A percentile compares a stretch with the other conserved stretches of the same genome.
Conservation (phyloP, 2,797 vertebrate genomes). For the Paramormyrops hopkinsi region DNA sequence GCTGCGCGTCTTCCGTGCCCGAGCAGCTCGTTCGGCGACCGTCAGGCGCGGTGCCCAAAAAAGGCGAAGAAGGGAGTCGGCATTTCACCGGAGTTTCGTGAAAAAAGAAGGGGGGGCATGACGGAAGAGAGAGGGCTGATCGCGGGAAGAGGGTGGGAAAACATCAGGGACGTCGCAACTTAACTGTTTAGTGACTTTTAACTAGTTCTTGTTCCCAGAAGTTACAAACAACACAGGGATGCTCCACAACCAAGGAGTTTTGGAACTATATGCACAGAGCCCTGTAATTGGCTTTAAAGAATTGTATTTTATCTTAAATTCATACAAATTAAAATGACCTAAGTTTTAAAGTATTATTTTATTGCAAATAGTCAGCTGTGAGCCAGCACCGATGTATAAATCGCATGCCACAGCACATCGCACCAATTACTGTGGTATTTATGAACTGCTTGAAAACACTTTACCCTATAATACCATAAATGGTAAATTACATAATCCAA, state of each 20-base stretch:
- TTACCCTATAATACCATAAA: not conserved
- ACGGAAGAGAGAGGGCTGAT: not conserved
- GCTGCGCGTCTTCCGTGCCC: not conserved
- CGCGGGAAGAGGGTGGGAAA: not conserved
- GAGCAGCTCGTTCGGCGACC: not conserved
- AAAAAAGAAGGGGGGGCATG: not conserved
- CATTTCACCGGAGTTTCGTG: not conserved
- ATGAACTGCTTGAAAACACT: not conserved
- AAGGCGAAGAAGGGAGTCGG: not conserved
- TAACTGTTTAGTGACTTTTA: not conserved
- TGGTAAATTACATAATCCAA: not conserved
- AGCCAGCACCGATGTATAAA: not conserved
- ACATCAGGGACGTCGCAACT: not conserved
- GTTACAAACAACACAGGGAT: not conserved
- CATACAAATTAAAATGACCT: not conserved
- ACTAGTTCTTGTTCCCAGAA: not conserved
- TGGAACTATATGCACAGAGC: not conserved
- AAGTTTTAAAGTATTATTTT: not conserved
- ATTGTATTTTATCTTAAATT: not conserved
- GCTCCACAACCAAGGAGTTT: not conserved
- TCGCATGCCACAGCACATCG: not conserved
- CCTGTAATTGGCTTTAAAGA: not conserved
- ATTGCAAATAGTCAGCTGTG: not conserved
- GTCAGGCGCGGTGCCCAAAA: not conserved
- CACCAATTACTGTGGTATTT: not conserved